Percentiles rank a stretch among this genome's conserved stretches.
Evolutionary conservation across 1,140 invertebrate species (phyloP).

Genomic region (Temnothorax curvispinosus): DNA sequence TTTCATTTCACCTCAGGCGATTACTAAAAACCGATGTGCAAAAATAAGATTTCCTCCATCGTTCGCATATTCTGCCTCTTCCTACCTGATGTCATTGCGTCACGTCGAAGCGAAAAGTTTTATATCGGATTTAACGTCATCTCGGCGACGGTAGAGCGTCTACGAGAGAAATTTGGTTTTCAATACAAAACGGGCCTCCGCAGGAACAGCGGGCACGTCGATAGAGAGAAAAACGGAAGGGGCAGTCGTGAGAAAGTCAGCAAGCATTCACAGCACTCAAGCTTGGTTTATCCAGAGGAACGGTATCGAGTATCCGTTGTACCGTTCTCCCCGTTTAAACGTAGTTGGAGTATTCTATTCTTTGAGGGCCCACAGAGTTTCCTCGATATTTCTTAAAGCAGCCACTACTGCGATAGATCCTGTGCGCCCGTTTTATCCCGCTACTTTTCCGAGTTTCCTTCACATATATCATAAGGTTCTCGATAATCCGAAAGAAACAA

Average conservation of each 20-base stretch:
- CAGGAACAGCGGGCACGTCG: not conserved
- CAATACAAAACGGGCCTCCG: constrained; percentile 41
- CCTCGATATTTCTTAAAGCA: constrained; percentile 61
- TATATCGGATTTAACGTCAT: constrained; percentile 50
- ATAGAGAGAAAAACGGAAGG: constrained; percentile 17
- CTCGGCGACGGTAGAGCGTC: not conserved
- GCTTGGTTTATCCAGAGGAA: constrained; percentile 58
- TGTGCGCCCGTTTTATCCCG: constrained; percentile 1
- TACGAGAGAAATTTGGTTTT: constrained; percentile 47
- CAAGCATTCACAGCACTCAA: constrained; percentile 56
- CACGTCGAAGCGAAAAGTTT: constrained; percentile 33
- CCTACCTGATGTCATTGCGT: constrained; percentile 35
- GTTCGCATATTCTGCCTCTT: constrained; percentile 36
- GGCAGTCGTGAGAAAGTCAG: constrained; percentile 62
- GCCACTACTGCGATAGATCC: constrained; percentile 29
- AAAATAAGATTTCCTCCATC: constrained; percentile 32
- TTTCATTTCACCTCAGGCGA: constrained; percentile 12
- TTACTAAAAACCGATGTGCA: constrained; percentile 43
- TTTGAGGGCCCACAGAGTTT: constrained; percentile 42
- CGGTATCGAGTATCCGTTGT: constrained; percentile 40
- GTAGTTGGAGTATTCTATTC: constrained; percentile 41
- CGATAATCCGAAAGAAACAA: constrained; percentile 35
- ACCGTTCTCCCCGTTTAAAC: constrained; percentile 39
- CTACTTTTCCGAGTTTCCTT: constrained; percentile 31
- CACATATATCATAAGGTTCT: constrained; percentile 45